Conservation (phyloP, 2,888 invertebrate genomes). For the Poecilus cupreus region DNA sequence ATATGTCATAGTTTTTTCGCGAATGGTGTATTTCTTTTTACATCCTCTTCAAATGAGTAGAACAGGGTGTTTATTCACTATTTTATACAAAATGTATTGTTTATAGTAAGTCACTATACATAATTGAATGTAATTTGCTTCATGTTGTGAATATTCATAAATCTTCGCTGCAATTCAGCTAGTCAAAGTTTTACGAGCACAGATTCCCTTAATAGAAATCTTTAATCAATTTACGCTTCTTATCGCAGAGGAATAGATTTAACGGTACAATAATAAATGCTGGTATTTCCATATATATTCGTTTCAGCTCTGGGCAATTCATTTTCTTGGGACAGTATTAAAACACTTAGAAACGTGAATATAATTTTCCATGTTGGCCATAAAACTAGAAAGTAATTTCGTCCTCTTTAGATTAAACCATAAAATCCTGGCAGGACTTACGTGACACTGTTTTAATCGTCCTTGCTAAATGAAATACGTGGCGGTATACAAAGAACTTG, state of each 20-base stretch:
- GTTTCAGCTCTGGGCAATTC: not conserved
- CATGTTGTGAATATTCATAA: not conserved
- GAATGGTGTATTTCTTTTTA: no score
- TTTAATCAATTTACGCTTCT: constrained; percentile 6
- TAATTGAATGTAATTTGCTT: no score
- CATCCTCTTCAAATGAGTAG: no score
- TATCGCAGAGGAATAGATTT: not conserved
- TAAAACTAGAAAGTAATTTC: constrained; percentile 50
- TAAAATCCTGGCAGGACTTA: constrained; percentile 48
- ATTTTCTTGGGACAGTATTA: constrained; percentile 40
- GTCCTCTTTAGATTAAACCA: constrained; percentile 51
- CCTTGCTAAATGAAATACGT: constrained; percentile 51
- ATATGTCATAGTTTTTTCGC: no score
- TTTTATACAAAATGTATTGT: no score
- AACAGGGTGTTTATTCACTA: no score
- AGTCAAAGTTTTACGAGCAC: constrained; percentile 1
- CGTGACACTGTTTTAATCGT: constrained; percentile 46
- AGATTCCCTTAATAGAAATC: not conserved
- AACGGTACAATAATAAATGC: constrained; percentile 11
- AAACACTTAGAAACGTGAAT: constrained; percentile 39
- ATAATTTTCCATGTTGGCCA: constrained; percentile 43
- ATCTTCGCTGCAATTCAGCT: not conserved
- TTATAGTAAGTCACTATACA: no score
- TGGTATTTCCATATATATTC: constrained; percentile 33
- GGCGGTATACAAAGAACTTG: constrained; percentile 38